These are phyloP conservation scores for Polymixis flavicincta DNA, from an alignment of 2,888 invertebrate genomes.

Conservation along the genomic window DNA sequence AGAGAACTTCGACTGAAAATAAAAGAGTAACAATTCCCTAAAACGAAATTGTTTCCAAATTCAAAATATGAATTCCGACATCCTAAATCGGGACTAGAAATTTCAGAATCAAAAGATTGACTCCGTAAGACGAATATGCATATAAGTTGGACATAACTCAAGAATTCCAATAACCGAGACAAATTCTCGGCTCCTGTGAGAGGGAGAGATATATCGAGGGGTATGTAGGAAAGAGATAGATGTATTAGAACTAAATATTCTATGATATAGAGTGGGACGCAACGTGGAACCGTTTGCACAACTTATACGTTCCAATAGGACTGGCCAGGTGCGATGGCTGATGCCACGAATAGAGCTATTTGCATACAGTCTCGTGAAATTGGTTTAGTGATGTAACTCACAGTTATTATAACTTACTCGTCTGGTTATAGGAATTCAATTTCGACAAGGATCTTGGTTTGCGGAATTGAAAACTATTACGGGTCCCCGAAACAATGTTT, in stretches of 20 bases:
- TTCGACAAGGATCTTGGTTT: background rate
- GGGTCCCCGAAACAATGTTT: too few species aligned
- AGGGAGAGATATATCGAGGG: conserved; percentile 69
- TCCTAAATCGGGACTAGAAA: conserved; percentile 34
- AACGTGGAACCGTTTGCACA: conserved; percentile 83
- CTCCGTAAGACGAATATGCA: conserved; percentile 56
- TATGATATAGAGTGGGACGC: conserved; percentile 74
- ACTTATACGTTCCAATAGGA: conserved; percentile 90
- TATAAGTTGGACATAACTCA: conserved; percentile 65
- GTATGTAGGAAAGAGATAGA: conserved; percentile 73
- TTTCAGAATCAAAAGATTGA: conserved; percentile 47
- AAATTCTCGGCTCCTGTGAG: conserved; percentile 65
- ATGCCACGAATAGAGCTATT: conserved; percentile 82
- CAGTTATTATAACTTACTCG: conserved; percentile 59
- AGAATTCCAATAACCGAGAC: conserved; percentile 77
- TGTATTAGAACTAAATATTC: conserved; percentile 73
- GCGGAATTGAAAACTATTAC: background rate
- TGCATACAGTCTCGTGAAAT: conserved; percentile 78
- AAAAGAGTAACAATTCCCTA: conserved; percentile 10
- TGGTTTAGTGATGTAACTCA: conserved; percentile 64
- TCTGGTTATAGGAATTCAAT: conserved; percentile 23
- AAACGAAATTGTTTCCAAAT: conserved; percentile 11
- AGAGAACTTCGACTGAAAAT: background rate
- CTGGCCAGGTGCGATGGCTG: conserved; percentile 86
- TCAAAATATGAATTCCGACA: conserved; percentile 43